Percentiles rank a stretch among this genome's conserved stretches.
Conservation (phyloP, 2,113 vertebrate genomes). For the Equus quagga region DNA sequence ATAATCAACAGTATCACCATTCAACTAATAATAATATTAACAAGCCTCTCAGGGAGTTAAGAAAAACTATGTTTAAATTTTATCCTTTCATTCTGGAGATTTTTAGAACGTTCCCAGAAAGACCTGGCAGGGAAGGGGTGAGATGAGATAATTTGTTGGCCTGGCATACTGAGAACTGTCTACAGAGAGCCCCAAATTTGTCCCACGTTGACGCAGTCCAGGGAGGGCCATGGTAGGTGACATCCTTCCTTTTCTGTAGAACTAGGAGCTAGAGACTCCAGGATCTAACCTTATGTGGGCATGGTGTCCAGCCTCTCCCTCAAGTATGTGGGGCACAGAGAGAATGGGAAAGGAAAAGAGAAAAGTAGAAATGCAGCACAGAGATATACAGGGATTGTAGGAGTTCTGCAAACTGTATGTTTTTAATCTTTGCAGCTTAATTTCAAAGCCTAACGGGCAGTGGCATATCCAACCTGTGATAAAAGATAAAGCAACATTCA, state of each 20-base stretch:
- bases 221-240: background rate
- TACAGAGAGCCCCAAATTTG: background rate
- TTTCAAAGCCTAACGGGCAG: conserved; percentile 3
- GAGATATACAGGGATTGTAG: background rate
- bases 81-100: background rate
- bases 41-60: background rate
- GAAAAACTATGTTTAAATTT: background rate
- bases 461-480: background rate
- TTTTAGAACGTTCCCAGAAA: background rate
- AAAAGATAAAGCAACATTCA: background rate
- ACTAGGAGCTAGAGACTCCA: background rate
- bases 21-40: background rate
- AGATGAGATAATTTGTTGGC: background rate
- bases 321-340: rapidly evolving
- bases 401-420: background rate
- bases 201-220: background rate
- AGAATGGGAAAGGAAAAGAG: background rate
- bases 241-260: background rate
- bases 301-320: background rate
- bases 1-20: background rate
- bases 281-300: background rate
- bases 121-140: background rate
- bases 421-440: conserved; percentile 32
- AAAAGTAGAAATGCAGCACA: background rate
- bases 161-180: background rate